Percentiles rank a stretch among this genome's conserved stretches.
Conservation (phyloP, 2,113 vertebrate species). For the Lamprologus sp. region DNA sequence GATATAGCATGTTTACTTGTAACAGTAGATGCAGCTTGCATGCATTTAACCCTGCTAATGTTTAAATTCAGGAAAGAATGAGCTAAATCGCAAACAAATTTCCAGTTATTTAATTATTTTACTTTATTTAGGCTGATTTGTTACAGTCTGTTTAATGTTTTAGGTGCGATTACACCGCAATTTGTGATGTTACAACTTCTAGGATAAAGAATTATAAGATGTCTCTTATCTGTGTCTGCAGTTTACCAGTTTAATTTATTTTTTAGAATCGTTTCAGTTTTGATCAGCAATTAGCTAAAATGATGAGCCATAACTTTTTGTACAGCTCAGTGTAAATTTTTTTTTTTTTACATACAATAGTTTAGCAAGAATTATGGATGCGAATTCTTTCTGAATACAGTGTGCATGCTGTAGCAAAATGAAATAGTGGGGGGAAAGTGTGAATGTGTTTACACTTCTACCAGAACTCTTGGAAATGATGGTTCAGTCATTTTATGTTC, state of each 20-base stretch:
- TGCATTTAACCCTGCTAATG: not conserved
- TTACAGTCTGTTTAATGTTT: not conserved
- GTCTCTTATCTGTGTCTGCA: not conserved
- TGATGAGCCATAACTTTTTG: not conserved
- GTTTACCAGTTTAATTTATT: not conserved
- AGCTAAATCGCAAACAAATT: not conserved
- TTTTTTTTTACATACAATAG: not conserved
- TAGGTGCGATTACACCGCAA: fast-evolving
- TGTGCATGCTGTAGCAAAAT: not conserved
- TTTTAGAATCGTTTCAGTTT: not conserved
- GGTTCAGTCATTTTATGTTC: not conserved
- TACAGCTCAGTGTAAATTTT: not conserved
- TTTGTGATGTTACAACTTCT: not conserved
- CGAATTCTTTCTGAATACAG: fast-evolving
- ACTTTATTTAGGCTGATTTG: fast-evolving
- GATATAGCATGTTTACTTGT: not conserved
- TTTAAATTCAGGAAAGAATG: not conserved
- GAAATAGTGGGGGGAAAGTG: not conserved
- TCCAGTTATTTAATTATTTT: not conserved
- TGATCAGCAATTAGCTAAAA: not conserved
- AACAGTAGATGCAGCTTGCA: not conserved
- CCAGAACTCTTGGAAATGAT: not conserved
- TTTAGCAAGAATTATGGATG: not conserved
- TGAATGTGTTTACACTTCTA: not conserved
- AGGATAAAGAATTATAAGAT: fast-evolving